A percentile compares a stretch with the other conserved stretches of the same genome.
These are phyloP conservation scores for Entomobrya multifasciata DNA, from an alignment of 2,888 invertebrate species.

Conservation along the genomic window DNA sequence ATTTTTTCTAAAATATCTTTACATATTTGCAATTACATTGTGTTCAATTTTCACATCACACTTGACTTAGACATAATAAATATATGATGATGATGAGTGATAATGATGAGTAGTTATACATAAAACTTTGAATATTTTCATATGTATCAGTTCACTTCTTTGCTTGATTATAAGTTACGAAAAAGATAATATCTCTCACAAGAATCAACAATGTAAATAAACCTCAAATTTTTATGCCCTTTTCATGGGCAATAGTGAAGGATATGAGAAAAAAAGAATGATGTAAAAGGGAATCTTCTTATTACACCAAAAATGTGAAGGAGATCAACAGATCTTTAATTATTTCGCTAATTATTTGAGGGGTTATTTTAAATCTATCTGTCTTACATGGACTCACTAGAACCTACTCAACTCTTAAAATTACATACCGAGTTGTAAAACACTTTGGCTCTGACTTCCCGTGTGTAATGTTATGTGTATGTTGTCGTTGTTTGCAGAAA, in stretches of 20 bases:
- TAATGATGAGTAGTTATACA: not conserved
- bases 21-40: not conserved
- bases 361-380: too few relatives aligned
- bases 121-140: not conserved
- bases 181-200: not conserved
- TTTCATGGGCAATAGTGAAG: constrained; percentile 44
- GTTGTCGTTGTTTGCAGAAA: too few relatives aligned
- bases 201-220: not conserved
- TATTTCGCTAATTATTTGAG: too few relatives aligned
- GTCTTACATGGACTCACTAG: too few relatives aligned
- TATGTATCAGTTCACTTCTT: not conserved
- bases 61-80: constrained; percentile 31
- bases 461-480: not conserved
- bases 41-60: not conserved
- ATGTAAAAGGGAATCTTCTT: not conserved
- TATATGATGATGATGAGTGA: not conserved
- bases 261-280: constrained; percentile 23
- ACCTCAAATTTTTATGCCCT: constrained; percentile 23
- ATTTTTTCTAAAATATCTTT: constrained; percentile 43
- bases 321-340: constrained; percentile 1
- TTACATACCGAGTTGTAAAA: too few relatives aligned
- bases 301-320: constrained; percentile 14
- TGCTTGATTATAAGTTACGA: too few relatives aligned
- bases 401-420: too few relatives aligned
- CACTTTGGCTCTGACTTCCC: too few relatives aligned